Percentiles rank a stretch among this genome's conserved stretches.
phyloP scores from a whole-genome alignment of 2,113 vertebrate genomes.

The Smithornis capensis region DNA sequence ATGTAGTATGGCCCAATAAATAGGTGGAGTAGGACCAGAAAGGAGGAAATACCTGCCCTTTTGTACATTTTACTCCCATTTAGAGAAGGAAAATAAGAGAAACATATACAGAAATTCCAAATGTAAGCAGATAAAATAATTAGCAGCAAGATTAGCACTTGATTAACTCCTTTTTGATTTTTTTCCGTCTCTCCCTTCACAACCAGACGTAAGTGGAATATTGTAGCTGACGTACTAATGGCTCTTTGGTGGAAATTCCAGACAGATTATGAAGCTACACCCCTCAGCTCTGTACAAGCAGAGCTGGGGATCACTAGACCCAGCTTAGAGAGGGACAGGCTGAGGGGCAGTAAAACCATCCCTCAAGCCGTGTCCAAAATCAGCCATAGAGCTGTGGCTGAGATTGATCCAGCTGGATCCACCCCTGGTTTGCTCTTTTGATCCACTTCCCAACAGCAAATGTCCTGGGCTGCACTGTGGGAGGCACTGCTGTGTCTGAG shows the following conservation, averaged over 20 bases:
- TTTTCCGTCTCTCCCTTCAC: background rate
- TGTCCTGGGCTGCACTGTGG: background rate
- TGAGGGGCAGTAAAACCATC: background rate
- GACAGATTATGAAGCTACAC: background rate
- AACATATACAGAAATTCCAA: conserved; percentile 35
- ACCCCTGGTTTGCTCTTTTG: background rate
- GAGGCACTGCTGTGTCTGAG: background rate
- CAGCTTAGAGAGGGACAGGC: background rate
- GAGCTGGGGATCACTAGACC: background rate
- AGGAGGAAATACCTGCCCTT: conserved; percentile 71
- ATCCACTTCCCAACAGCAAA: background rate
- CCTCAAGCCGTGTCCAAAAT: background rate
- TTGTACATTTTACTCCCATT: conserved; percentile 52
- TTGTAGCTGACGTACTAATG: background rate
- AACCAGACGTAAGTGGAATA: background rate
- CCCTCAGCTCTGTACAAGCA: background rate
- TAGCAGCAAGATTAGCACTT: conserved; percentile 32
- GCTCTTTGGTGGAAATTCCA: background rate
- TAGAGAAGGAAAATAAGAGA: conserved; percentile 31
- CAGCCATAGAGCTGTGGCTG: fast-evolving
- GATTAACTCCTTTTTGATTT: background rate
- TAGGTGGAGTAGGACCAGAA: conserved; percentile 53
- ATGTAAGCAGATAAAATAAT: conserved; percentile 49
- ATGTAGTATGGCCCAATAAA: conserved; percentile 37
- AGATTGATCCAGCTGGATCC: background rate